These are phyloP conservation scores for Pemphigus obesinymphae DNA, from an alignment of 1,140 invertebrate genomes.

Conservation along the genomic window DNA sequence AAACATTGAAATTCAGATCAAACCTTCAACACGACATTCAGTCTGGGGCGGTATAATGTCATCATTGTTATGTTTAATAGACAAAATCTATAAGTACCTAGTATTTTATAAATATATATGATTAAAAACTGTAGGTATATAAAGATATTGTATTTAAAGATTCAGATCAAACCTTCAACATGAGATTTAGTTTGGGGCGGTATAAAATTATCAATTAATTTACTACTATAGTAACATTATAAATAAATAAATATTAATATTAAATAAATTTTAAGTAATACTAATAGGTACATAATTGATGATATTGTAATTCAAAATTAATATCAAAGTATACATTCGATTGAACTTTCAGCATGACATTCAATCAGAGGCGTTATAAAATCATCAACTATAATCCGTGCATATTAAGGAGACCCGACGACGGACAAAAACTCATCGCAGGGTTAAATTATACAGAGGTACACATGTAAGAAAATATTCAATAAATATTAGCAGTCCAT, in stretches of 20 bases:
- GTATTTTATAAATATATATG: too few species aligned
- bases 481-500: too few species aligned
- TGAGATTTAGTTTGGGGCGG: not conserved
- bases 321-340: slow-evolving; percentile 1
- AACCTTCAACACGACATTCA: slow-evolving; percentile 1
- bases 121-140: not conserved
- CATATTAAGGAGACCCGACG: too few species aligned
- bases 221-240: too few species aligned
- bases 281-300: too few species aligned
- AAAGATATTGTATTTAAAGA: not conserved
- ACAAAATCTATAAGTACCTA: not conserved
- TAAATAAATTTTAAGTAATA: not conserved
- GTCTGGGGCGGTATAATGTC: slow-evolving; percentile 1
- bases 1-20: not conserved
- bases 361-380: slow-evolving; percentile 12
- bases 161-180: not conserved
- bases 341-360: too few species aligned
- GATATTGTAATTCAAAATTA: not conserved
- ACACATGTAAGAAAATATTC: too few species aligned
- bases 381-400: not conserved
- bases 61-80: not conserved
- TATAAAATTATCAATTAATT: not conserved
- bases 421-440: too few species aligned
- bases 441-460: too few species aligned
- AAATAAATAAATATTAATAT: not conserved